Conservation (phyloP, 1,140 invertebrate genomes). For the Teleogryllus occipitalis region DNA sequence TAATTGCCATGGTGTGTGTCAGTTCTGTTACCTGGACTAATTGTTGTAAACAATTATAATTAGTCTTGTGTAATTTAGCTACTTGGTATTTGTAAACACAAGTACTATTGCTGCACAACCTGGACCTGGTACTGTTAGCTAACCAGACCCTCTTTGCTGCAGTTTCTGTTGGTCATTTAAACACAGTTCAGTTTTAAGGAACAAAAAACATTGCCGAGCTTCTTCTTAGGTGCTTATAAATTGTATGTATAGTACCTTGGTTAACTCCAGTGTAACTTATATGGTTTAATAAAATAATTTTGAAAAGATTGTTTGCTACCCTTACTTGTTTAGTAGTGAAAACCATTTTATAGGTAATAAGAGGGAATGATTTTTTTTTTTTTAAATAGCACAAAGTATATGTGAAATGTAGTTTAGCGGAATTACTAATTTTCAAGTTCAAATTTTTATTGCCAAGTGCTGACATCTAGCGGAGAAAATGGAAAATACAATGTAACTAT, state of each 20-base stretch:
- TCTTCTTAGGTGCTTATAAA: constrained; percentile 5
- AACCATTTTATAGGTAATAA: too few species aligned
- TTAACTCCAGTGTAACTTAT: constrained; percentile 5
- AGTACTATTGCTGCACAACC: neutral
- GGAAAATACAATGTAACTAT: too few species aligned
- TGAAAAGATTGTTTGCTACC: neutral
- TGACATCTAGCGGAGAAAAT: too few species aligned
- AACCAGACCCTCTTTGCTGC: neutral
- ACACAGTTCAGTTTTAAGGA: neutral
- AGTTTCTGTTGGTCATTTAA: neutral
- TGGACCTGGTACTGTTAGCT: neutral
- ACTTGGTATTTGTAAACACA: neutral
- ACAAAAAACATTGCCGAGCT: neutral
- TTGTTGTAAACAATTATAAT: neutral
- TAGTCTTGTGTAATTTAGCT: neutral
- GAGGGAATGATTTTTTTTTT: too few species aligned
- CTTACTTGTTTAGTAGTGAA: too few species aligned
- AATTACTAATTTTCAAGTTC: too few species aligned
- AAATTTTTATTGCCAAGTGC: too few species aligned
- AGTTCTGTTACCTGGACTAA: neutral
- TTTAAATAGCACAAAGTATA: too few species aligned
- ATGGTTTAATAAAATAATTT: neutral
- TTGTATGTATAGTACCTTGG: neutral
- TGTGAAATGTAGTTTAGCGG: too few species aligned
- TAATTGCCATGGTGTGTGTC: neutral